phyloP scores from a whole-genome alignment of 23 tunicate species.

The Ascidia mentula region DNA sequence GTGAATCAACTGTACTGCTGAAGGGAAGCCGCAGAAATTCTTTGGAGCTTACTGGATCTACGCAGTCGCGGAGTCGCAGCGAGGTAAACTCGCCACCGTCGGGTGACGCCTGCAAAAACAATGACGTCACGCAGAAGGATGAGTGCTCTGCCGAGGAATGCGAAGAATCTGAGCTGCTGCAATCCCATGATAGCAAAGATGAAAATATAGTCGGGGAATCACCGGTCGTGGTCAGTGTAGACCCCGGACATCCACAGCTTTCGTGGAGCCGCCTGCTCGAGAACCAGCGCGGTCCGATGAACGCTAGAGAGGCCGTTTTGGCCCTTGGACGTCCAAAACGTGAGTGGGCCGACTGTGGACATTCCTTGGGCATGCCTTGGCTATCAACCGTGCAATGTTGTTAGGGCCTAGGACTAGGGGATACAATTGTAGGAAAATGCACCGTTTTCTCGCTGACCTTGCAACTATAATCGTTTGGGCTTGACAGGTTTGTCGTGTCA shows the following conservation, averaged over 20 bases:
- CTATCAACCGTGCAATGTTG: too few species aligned
- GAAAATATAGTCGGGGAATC: background rate
- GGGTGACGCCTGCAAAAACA: background rate
- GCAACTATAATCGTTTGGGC: too few species aligned
- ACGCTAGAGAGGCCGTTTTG: background rate
- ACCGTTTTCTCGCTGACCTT: too few species aligned
- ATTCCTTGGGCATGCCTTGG: too few species aligned
- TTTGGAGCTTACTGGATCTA: background rate
- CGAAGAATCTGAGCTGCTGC: constrained; percentile 4
- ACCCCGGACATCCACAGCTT: background rate
- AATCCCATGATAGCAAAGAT: background rate
- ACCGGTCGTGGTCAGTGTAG: background rate
- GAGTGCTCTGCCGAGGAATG: background rate
- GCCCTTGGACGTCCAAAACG: background rate
- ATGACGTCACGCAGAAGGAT: background rate
- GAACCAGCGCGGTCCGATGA: background rate
- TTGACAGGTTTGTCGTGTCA: too few species aligned
- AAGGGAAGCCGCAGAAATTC: background rate
- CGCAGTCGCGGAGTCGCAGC: background rate
- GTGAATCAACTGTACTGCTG: background rate
- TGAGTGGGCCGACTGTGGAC: too few species aligned
- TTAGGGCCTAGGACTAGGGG: too few species aligned
- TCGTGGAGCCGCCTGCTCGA: background rate
- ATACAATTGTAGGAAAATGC: too few species aligned
- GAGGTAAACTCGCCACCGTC: background rate